A percentile compares a stretch with the other conserved stretches of the same genome.
phyloP scores from a whole-genome alignment of 2,888 invertebrate genomes.

The Meloe dianella region DNA sequence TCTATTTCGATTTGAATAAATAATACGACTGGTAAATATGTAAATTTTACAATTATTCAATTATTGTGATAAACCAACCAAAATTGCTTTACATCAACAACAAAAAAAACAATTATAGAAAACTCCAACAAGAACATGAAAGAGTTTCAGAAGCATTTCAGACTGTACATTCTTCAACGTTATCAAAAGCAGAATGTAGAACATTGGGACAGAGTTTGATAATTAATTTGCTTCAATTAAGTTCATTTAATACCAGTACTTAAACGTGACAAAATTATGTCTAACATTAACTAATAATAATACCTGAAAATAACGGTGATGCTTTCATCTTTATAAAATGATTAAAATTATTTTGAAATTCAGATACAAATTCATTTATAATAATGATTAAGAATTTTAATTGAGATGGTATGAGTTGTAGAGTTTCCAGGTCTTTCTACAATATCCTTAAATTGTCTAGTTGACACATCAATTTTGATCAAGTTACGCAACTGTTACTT shows the following conservation, averaged over 20 bases:
- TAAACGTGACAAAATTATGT: no score
- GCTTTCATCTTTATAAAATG: no score
- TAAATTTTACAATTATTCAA: neutral
- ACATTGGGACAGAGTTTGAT: neutral
- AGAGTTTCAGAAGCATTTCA: neutral
- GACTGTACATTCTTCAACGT: neutral
- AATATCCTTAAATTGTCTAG: neutral
- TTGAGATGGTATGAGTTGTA: constrained; percentile 9
- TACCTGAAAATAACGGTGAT: no score
- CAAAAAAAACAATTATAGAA: no score
- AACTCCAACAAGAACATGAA: neutral
- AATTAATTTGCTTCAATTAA: constrained; percentile 9
- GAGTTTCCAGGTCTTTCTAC: neutral
- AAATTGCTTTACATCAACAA: no score
- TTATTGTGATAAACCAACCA: neutral
- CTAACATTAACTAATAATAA: no score
- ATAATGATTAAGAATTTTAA: neutral
- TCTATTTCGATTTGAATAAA: neutral
- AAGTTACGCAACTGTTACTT: neutral
- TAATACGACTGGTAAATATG: neutral
- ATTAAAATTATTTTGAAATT: no score
- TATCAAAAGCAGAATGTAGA: neutral
- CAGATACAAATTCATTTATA: no score
- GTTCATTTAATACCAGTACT: no score
- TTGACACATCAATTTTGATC: constrained; percentile 1